These are phyloP conservation scores for Excalfactoria chinensis DNA, from an alignment of 2,113 vertebrate species.

Conservation along the genomic window DNA sequence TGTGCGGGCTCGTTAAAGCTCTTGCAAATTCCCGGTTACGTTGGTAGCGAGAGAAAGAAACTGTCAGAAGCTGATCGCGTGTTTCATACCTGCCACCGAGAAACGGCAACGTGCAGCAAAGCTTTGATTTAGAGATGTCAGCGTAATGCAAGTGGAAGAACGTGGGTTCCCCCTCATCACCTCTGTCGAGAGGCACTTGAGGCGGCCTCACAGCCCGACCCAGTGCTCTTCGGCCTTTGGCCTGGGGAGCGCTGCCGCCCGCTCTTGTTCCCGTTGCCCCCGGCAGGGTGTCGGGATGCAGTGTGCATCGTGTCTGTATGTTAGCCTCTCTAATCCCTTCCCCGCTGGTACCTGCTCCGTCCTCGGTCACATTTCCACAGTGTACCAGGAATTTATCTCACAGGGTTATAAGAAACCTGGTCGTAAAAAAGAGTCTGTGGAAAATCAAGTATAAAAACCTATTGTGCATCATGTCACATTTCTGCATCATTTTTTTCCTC, in stretches of 20 bases:
- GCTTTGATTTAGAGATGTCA: conserved; percentile 1
- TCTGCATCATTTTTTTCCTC: neutral
- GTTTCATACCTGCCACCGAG: neutral
- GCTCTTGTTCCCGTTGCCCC: neutral
- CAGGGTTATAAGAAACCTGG: neutral
- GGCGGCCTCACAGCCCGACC: neutral
- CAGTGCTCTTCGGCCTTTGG: neutral
- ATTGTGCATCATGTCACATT: accelerated
- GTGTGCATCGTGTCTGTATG: neutral
- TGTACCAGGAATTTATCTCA: neutral
- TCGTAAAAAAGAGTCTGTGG: neutral
- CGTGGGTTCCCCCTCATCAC: neutral
- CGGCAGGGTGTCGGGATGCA: conserved; percentile 17
- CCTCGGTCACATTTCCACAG: neutral
- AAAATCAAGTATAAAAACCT: neutral
- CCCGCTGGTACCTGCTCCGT: neutral
- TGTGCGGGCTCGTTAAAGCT: conserved; percentile 17
- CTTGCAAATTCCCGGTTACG: conserved; percentile 13
- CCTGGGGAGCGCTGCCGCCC: neutral
- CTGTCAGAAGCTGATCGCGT: neutral
- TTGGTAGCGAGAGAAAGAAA: conserved; percentile 17
- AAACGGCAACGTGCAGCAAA: neutral
- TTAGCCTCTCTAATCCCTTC: neutral
- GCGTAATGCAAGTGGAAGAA: neutral
- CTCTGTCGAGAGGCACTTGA: conserved; percentile 26